These are phyloP conservation scores for Hippasteria phrygiana DNA, from an alignment of 53 echinoderm and acorn worm genomes.

Conservation along the genomic window DNA sequence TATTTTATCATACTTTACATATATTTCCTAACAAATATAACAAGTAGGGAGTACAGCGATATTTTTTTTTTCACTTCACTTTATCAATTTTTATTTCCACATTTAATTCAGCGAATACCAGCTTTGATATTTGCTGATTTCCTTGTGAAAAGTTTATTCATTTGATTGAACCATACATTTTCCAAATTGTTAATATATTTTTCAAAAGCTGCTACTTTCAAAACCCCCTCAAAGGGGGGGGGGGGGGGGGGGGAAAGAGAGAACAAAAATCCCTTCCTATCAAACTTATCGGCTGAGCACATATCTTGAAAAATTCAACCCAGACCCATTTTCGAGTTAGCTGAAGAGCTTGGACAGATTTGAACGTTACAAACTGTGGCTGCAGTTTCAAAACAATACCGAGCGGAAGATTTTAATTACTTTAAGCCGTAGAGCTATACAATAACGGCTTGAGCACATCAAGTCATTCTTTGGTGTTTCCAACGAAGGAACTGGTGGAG, in stretches of 20 bases:
- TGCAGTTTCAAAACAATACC: not conserved
- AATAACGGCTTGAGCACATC: slow-evolving; percentile 3
- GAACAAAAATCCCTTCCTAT: too few species aligned
- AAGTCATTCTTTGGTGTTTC: not conserved
- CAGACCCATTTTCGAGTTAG: not conserved
- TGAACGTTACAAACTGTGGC: not conserved
- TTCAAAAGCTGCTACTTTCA: too few species aligned
- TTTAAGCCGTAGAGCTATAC: slow-evolving; percentile 21
- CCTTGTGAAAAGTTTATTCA: too few species aligned
- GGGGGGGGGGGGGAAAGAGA: too few species aligned
- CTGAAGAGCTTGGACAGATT: not conserved
- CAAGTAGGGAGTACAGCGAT: slow-evolving; percentile 1
- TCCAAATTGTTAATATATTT: too few species aligned
- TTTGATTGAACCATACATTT: too few species aligned
- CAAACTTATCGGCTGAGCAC: slow-evolving; percentile 57
- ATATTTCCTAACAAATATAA: slow-evolving; percentile 40
- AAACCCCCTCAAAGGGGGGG: too few species aligned
- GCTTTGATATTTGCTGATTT: not conserved
- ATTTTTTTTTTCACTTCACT: slow-evolving; percentile 22
- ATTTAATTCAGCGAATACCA: not conserved
- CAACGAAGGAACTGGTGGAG: not conserved
- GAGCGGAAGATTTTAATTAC: not conserved
- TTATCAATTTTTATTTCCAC: not conserved
- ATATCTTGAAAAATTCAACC: not conserved
- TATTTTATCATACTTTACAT: slow-evolving; percentile 28